phyloP scores from a whole-genome alignment of 2,797 vertebrate species.

The Cottoperca gobio region DNA sequence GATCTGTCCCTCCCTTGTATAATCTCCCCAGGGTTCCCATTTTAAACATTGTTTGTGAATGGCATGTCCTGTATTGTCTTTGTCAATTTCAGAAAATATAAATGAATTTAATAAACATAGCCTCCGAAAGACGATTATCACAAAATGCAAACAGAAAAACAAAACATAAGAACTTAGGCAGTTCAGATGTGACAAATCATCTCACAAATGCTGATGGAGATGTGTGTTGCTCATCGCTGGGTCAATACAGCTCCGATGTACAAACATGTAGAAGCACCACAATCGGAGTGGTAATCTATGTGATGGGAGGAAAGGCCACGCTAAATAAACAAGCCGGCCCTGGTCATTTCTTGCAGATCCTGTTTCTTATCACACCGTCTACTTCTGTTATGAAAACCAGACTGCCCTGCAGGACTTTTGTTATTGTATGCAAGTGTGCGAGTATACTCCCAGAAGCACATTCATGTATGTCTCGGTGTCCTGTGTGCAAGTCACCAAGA shows the following conservation, averaged over 20 bases:
- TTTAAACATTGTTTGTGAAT: background rate
- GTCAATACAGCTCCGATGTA: conserved; percentile 21
- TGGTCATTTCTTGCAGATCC: conserved; percentile 35
- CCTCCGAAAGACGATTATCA: conserved; percentile 38
- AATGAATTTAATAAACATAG: background rate
- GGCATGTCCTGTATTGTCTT: background rate
- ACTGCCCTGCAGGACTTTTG: conserved; percentile 34
- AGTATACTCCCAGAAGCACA: conserved; percentile 10
- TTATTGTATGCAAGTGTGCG: conserved; percentile 10
- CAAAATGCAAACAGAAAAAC: background rate
- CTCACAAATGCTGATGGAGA: background rate
- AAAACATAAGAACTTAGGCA: conserved; percentile 17
- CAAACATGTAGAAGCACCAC: conserved; percentile 23
- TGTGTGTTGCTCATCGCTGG: conserved; percentile 6
- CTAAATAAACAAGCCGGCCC: conserved; percentile 61
- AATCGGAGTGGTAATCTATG: conserved; percentile 42
- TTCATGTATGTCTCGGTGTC: conserved; percentile 15
- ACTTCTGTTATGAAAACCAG: conserved; percentile 56
- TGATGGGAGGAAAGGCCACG: background rate
- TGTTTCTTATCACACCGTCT: conserved; percentile 60
- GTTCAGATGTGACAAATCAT: conserved; percentile 4
- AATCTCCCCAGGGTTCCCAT: background rate
- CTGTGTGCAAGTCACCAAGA: conserved; percentile 14
- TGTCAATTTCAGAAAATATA: background rate
- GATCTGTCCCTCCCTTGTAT: background rate